Conservation (phyloP, 2,797 vertebrate species). For the Molossus alvarezi region DNA sequence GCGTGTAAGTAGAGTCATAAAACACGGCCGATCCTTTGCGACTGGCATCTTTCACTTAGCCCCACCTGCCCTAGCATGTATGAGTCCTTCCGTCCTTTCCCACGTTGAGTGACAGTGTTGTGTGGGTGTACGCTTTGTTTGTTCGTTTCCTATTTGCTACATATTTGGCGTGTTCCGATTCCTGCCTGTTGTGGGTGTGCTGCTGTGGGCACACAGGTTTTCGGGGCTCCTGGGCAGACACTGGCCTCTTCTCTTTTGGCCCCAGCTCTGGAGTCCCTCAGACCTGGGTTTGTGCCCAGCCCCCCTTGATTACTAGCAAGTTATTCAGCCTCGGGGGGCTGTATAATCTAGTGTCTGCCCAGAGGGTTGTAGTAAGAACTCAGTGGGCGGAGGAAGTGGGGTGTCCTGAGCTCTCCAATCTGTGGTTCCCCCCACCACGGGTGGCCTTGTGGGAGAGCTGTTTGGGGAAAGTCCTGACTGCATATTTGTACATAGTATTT, state of each 20-base stretch:
- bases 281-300: background rate
- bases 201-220: background rate
- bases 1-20: fast-evolving
- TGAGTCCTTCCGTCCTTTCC: fast-evolving
- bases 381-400: background rate
- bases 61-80: fast-evolving
- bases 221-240: background rate
- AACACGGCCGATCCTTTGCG: fast-evolving
- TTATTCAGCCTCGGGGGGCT: background rate
- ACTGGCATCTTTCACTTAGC: fast-evolving
- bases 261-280: background rate
- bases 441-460: background rate
- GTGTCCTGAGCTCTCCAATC: background rate
- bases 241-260: background rate
- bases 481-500: fast-evolving
- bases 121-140: fast-evolving
- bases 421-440: background rate
- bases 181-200: fast-evolving
- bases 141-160: fast-evolving
- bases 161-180: fast-evolving
- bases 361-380: background rate
- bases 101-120: fast-evolving
- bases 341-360: fast-evolving
- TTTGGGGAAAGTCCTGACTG: background rate
- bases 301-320: background rate